phyloP scores from a whole-genome alignment of 2,888 invertebrate genomes.

The Parnassius apollo region DNA sequence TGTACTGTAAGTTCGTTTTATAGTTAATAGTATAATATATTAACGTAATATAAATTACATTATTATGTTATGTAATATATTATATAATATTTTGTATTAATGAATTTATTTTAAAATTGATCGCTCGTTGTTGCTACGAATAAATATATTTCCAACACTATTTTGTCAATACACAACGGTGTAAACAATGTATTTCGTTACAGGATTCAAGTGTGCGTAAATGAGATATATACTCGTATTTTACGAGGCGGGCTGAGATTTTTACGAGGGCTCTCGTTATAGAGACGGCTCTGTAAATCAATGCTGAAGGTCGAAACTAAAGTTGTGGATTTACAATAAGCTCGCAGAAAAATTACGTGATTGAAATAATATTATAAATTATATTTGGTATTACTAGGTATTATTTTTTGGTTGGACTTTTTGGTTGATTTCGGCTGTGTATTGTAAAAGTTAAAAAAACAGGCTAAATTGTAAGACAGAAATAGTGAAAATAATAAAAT shows the following conservation, averaged over 20 bases:
- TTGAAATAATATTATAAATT: neutral
- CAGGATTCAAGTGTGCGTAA: constrained; percentile 50
- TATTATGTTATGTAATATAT: too few relatives aligned
- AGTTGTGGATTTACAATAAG: constrained; percentile 18
- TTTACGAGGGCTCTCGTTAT: constrained; percentile 45
- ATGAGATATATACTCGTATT: constrained; percentile 52
- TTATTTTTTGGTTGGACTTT: too few relatives aligned
- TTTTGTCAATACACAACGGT: constrained; percentile 4
- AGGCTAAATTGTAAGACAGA: too few relatives aligned
- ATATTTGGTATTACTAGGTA: too few relatives aligned
- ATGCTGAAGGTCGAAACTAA: constrained; percentile 17
- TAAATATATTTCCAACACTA: constrained; percentile 24
- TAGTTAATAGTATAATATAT: too few relatives aligned
- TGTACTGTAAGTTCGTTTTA: too few relatives aligned
- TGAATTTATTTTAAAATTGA: neutral
- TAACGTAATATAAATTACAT: too few relatives aligned
- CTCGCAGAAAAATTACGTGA: neutral
- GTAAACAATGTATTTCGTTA: constrained; percentile 22
- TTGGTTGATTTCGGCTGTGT: too few relatives aligned
- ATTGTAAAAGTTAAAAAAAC: too few relatives aligned
- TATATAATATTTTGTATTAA: too few relatives aligned
- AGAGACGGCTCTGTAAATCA: constrained; percentile 27
- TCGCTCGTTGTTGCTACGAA: neutral
- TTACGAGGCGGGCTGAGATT: constrained; percentile 49
- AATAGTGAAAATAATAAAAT: too few relatives aligned